Conservation (phyloP, 2,888 invertebrate species). For the Seira musarum region DNA sequence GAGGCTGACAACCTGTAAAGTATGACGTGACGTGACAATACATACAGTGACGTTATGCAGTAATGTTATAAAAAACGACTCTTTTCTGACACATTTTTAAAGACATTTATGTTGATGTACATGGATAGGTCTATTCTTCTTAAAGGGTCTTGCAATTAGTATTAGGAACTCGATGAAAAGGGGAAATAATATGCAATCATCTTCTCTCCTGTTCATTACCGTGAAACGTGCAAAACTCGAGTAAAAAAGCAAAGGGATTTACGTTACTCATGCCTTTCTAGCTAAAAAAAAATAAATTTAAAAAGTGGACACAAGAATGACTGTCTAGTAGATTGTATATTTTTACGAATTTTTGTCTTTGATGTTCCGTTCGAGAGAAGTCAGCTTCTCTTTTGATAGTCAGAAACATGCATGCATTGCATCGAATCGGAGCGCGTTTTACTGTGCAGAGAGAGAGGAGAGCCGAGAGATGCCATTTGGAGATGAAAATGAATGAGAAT, state of each 20-base stretch:
- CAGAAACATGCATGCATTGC: too few relatives aligned
- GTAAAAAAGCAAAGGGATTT: neutral
- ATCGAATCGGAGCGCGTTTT: too few relatives aligned
- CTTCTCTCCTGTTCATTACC: neutral
- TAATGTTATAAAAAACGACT: constrained; percentile 22
- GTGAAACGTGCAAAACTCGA: neutral
- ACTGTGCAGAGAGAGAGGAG: too few relatives aligned
- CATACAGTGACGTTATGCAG: constrained; percentile 15
- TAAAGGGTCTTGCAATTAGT: neutral
- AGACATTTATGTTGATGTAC: too few relatives aligned
- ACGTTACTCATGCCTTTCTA: neutral
- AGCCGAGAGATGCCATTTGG: neutral
- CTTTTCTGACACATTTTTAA: neutral
- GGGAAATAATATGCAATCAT: neutral
- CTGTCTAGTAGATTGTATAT: neutral
- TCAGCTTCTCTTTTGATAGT: neutral
- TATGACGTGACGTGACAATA: constrained; percentile 52
- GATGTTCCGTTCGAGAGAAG: neutral
- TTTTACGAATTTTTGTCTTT: neutral
- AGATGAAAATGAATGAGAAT: neutral
- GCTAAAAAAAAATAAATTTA: too few relatives aligned
- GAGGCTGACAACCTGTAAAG: constrained; percentile 37
- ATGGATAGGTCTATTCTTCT: neutral
- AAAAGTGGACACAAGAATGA: neutral
- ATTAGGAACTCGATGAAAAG: neutral